Base-by-base conservation (phyloP, 1,140 invertebrate species). In the Spodoptera litura region DNA sequence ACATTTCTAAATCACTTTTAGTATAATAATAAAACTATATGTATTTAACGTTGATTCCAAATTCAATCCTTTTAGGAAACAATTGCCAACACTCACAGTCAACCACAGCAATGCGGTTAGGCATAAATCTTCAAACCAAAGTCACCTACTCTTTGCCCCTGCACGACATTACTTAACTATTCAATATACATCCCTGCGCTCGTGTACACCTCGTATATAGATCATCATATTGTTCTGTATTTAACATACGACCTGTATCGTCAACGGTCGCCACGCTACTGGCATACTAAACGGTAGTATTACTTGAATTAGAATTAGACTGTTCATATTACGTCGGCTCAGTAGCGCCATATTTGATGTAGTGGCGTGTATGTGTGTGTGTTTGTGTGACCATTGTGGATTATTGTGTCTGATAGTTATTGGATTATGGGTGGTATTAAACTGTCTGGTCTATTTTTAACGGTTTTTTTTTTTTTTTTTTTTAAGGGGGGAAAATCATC, bases 181-280 rank as follows among this genome's bases (percentile, higher is more conserved):
- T 91, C 90, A 83, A 89, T 86, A 81, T 81, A 77, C 85, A 78
- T 31, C 78, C 15, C 72, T 35, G 25, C 85, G 89, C 89, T 91
- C 91, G 92, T 93, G 91, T 93, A 92, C 89, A 82, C 81, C 89
- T 89, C 91, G 91, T 93, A 93, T 93, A 91, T 93, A 93, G 91
- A 93, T 93, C 91, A 93, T 92, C 90, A 90, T 91, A 93, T 91
- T 90, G 89, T 91, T 88, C 87, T 86, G 86, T 88, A 91, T 90
- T 89, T 87, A 89, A 89, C 83, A 83, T 87, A 87, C 89, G 89
- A 88, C 83, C 85, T 82, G 82, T 87, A 85, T 88, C 87, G 88
- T 86, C 88, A 89, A 83, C 84, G 85, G 78, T 58, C 70, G 78
- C 15, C 25, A 79, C 81, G 85, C 84, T 86, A 76, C 61, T 61